A percentile compares a stretch with the other conserved stretches of the same genome.
These are phyloP conservation scores for Cartodere bifasciata DNA, from an alignment of 2,888 invertebrate genomes.

Conservation along the genomic window DNA sequence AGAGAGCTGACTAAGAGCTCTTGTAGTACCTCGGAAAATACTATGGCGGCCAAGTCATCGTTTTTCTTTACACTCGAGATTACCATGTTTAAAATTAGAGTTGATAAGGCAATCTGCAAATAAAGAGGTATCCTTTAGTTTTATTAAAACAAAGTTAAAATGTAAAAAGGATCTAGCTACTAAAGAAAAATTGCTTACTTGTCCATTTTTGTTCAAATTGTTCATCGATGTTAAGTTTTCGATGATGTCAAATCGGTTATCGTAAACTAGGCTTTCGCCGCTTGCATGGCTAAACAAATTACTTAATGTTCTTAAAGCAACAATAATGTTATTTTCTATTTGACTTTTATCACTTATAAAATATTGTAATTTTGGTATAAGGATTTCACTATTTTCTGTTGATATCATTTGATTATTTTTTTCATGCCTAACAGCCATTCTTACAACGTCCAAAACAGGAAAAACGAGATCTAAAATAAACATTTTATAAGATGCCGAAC, in stretches of 20 bases:
- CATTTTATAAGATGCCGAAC: conserved; percentile 1
- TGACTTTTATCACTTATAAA: conserved; percentile 29
- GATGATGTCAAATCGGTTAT: conserved; percentile 43
- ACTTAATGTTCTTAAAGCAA: conserved; percentile 63
- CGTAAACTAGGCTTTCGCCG: conserved; percentile 50
- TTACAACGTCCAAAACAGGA: conserved; percentile 77
- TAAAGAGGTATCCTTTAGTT: conserved; percentile 7
- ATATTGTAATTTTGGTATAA: conserved; percentile 26
- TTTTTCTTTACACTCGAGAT: conserved; percentile 46
- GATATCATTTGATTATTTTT: conserved; percentile 47
- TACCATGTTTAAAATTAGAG: conserved; percentile 58
- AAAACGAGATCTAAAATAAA: conserved; percentile 55
- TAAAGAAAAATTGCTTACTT: conserved; percentile 37
- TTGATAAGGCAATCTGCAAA: conserved; percentile 60
- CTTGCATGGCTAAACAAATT: conserved; percentile 66
- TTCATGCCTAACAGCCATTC: conserved; percentile 58
- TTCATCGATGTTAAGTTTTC: conserved; percentile 41
- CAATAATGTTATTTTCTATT: conserved; percentile 58
- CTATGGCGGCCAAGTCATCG: conserved; percentile 38
- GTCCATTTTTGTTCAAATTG: conserved; percentile 46
- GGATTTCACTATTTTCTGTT: conserved; percentile 24
- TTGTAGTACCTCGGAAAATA: conserved; percentile 41
- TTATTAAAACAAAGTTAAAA: not conserved
- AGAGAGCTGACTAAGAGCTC: conserved; percentile 42
- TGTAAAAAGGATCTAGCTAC: not conserved